Evolutionary conservation across 2,113 vertebrate species (phyloP).

Genomic region (Gymnogyps californianus): DNA sequence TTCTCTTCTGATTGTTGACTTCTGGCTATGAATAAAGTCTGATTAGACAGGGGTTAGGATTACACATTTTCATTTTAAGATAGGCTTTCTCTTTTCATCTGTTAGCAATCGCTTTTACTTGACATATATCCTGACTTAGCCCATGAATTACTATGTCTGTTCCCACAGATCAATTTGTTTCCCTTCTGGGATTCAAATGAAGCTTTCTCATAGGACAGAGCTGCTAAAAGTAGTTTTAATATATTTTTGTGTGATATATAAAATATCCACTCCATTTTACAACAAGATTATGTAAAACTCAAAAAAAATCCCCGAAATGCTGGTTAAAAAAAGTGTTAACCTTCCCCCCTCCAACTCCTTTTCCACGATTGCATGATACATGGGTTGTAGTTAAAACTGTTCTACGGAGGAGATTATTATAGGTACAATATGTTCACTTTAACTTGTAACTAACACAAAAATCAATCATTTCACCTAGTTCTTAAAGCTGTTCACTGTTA

Average conservation of each 20-base stretch:
- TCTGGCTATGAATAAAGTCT: neutral
- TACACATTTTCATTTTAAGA: neutral
- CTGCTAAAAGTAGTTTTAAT: neutral
- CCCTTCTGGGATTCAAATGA: neutral
- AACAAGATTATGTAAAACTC: neutral
- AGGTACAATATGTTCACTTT: neutral
- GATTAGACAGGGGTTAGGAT: neutral
- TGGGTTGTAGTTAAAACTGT: neutral
- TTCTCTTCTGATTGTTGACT: neutral
- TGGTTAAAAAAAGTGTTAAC: neutral
- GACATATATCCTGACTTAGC: neutral
- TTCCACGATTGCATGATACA: neutral
- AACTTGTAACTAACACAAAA: neutral
- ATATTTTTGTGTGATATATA: neutral
- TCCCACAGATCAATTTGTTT: neutral
- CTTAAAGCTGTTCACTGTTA: neutral
- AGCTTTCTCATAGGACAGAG: neutral
- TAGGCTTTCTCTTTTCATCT: neutral
- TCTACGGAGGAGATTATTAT: neutral
- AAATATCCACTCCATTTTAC: neutral
- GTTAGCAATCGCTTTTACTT: neutral
- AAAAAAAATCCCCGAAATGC: neutral
- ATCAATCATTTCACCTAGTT: neutral
- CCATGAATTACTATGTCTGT: neutral
- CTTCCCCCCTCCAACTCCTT: neutral